These are phyloP conservation scores for Xestia xanthographa DNA, from an alignment of 2,888 invertebrate genomes.

Conservation along the genomic window DNA sequence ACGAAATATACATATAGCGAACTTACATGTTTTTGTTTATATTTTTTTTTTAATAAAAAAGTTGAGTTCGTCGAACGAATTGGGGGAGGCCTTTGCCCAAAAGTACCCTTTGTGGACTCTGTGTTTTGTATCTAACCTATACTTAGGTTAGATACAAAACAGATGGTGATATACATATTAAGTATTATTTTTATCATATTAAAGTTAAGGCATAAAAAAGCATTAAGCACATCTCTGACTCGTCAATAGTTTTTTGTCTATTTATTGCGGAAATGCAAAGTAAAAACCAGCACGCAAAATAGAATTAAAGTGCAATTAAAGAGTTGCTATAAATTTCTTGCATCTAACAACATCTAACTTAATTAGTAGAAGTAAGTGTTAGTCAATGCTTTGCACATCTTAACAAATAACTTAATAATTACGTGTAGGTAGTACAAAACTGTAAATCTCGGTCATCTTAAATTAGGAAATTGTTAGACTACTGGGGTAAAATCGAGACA, in stretches of 20 bases:
- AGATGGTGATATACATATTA: background rate
- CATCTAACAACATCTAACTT: background rate
- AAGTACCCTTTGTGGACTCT: too few species aligned
- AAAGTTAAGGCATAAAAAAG: background rate
- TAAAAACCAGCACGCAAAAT: background rate
- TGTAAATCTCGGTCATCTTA: background rate
- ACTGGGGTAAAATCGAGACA: background rate
- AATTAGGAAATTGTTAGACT: background rate
- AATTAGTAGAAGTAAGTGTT: background rate
- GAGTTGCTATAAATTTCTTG: background rate
- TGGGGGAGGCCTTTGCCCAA: background rate
- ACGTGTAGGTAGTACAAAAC: background rate
- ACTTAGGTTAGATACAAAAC: background rate
- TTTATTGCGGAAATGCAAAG: background rate
- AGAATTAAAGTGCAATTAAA: background rate
- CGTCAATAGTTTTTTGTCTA: background rate
- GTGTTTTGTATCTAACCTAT: too few species aligned
- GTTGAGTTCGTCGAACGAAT: background rate
- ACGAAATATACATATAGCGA: too few species aligned
- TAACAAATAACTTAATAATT: background rate
- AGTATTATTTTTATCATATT: background rate
- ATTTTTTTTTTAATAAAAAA: background rate
- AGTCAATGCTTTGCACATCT: conserved; percentile 2
- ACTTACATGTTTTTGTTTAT: background rate
- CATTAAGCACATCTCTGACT: background rate